A percentile compares a stretch with the other conserved stretches of the same genome.
These are phyloP conservation scores for Epiblema foenella DNA, from an alignment of 2,888 invertebrate species.

Conservation along the genomic window DNA sequence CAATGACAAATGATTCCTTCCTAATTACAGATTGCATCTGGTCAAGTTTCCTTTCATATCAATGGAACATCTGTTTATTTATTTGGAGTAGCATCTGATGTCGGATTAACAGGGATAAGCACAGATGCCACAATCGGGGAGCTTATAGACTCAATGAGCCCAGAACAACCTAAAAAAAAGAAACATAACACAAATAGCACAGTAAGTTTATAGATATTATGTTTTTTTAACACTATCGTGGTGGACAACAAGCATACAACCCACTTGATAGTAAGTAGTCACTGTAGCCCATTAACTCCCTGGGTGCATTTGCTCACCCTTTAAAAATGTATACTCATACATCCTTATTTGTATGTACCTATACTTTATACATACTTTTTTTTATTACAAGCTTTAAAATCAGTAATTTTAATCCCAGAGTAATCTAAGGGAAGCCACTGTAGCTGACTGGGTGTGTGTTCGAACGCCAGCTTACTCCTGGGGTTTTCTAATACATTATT, in stretches of 20 bases:
- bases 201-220: conserved; percentile 57
- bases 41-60: conserved; percentile 89
- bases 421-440: too few species aligned
- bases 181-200: conserved; percentile 69
- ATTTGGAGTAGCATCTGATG: conserved; percentile 86
- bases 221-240: conserved; percentile 9
- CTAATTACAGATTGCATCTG: conserved; percentile 86
- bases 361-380: too few species aligned
- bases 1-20: background rate
- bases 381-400: too few species aligned
- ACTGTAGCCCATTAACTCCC: too few species aligned
- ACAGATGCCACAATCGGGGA: conserved; percentile 83
- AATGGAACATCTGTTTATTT: conserved; percentile 87
- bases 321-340: too few species aligned
- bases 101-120: conserved; percentile 80
- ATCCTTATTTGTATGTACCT: background rate
- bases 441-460: too few species aligned
- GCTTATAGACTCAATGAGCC: conserved; percentile 72
- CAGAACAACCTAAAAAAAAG: conserved; percentile 79
- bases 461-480: too few species aligned
- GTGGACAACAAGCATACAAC: too few species aligned
- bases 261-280: too few species aligned
- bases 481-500: too few species aligned
- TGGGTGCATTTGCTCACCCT: too few species aligned
- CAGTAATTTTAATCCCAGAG: background rate